These are phyloP conservation scores for Euclidia mi DNA, from an alignment of 2,888 invertebrate genomes.

Conservation along the genomic window DNA sequence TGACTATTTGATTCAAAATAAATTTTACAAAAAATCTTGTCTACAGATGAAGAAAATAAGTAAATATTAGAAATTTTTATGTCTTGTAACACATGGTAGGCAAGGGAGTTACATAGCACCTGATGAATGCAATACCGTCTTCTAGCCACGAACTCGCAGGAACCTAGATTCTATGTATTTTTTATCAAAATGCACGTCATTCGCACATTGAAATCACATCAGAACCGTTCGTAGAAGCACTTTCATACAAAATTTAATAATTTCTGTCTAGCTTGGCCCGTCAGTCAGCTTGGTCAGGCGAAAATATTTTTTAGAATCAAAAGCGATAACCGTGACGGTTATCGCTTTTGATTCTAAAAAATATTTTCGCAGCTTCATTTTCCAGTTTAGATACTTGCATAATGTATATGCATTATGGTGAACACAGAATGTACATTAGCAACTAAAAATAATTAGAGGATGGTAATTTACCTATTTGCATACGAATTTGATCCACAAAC, in stretches of 20 bases:
- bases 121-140: not conserved
- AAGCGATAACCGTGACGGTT: no score
- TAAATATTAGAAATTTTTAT: no score
- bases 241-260: not conserved
- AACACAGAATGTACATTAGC: constrained; percentile 35
- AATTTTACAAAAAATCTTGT: no score
- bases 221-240: not conserved
- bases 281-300: no score
- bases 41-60: no score
- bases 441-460: constrained; percentile 34
- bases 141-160: no score
- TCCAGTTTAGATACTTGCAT: constrained; percentile 12
- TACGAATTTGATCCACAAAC: constrained; percentile 17
- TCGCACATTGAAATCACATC: constrained; percentile 1
- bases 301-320: no score
- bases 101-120: no score
- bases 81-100: no score
- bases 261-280: not conserved
- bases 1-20: no score
- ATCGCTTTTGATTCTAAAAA: constrained; percentile 10
- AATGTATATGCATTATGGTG: constrained; percentile 26
- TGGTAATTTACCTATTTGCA: constrained; percentile 18
- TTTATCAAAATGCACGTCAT: no score
- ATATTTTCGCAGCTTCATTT: constrained; percentile 18
- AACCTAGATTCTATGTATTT: no score